Evolutionary conservation across 2,888 invertebrate genomes (phyloP).

Genomic region (Conistra vaccinii): DNA sequence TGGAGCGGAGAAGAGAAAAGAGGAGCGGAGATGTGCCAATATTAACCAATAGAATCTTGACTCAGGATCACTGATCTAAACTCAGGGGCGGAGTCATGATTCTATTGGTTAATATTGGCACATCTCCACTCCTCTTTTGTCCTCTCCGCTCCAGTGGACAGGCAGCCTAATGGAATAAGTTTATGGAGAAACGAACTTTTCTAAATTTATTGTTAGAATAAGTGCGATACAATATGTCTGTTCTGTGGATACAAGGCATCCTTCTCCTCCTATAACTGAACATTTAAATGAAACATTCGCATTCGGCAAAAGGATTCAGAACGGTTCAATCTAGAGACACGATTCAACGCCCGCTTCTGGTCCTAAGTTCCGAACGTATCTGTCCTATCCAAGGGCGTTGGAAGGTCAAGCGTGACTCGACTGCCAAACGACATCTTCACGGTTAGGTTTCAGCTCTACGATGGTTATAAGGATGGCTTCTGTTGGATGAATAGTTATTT

Average conservation of each 20-base stretch:
- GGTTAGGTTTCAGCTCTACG: slow-evolving; percentile 1
- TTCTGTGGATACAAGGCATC: neutral
- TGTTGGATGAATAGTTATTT: neutral
- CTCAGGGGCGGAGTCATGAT: too few relatives aligned
- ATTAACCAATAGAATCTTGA: too few relatives aligned
- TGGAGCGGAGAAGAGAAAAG: too few relatives aligned
- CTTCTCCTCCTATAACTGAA: neutral
- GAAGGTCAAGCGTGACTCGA: slow-evolving; percentile 43
- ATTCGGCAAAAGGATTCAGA: neutral
- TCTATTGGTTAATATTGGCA: too few relatives aligned
- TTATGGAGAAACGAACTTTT: too few relatives aligned
- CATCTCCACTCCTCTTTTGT: too few relatives aligned
- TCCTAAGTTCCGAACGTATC: slow-evolving; percentile 1
- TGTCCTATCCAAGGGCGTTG: slow-evolving; percentile 30
- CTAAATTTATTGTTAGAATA: neutral
- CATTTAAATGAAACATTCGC: neutral
- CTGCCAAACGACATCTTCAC: slow-evolving; percentile 9
- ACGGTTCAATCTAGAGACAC: neutral
- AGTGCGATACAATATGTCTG: too few relatives aligned
- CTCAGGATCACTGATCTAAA: too few relatives aligned
- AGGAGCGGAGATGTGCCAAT: too few relatives aligned
- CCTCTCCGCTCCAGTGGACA: too few relatives aligned
- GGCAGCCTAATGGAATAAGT: neutral
- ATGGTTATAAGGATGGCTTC: neutral
- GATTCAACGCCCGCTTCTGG: slow-evolving; percentile 24